These are phyloP conservation scores for Agrilus planipennis DNA, from an alignment of 1,140 invertebrate species.

Conservation along the genomic window DNA sequence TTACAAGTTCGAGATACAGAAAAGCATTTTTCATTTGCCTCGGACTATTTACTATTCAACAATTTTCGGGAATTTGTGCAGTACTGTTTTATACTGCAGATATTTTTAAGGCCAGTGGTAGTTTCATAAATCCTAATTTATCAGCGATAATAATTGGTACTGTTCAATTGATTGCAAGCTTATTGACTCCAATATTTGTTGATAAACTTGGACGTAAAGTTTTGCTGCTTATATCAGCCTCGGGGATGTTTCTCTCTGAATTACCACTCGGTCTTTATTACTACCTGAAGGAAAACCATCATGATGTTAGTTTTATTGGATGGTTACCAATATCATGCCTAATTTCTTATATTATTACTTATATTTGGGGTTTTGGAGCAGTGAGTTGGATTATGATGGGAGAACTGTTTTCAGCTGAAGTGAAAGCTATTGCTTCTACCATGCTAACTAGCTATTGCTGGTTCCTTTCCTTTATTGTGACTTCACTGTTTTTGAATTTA, in stretches of 20 bases:
- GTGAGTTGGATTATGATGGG: constrained; percentile 72
- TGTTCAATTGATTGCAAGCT: constrained; percentile 53
- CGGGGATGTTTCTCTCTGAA: constrained; percentile 40
- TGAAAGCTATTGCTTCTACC: constrained; percentile 58
- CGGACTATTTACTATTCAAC: constrained; percentile 57
- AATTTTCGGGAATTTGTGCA: constrained; percentile 67
- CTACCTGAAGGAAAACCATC: constrained; percentile 10
- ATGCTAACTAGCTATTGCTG: constrained; percentile 63
- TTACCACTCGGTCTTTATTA: constrained; percentile 15
- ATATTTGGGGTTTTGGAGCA: constrained; percentile 52
- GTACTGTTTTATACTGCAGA: constrained; percentile 68
- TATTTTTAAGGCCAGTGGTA: constrained; percentile 53
- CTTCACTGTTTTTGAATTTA: constrained; percentile 54
- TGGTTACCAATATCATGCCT: constrained; percentile 19
- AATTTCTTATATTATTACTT: constrained; percentile 14
- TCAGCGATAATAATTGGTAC: constrained; percentile 65
- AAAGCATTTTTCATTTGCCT: constrained; percentile 55
- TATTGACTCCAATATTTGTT: constrained; percentile 54
- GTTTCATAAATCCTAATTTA: constrained; percentile 39
- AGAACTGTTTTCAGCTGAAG: constrained; percentile 63
- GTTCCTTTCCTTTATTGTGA: constrained; percentile 63
- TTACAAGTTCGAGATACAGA: constrained; percentile 39
- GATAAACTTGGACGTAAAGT: constrained; percentile 59
- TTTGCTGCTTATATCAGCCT: constrained; percentile 54
- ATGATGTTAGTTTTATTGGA: constrained; percentile 6